Conservation (phyloP, 2,113 vertebrate species). For the Solea senegalensis region DNA sequence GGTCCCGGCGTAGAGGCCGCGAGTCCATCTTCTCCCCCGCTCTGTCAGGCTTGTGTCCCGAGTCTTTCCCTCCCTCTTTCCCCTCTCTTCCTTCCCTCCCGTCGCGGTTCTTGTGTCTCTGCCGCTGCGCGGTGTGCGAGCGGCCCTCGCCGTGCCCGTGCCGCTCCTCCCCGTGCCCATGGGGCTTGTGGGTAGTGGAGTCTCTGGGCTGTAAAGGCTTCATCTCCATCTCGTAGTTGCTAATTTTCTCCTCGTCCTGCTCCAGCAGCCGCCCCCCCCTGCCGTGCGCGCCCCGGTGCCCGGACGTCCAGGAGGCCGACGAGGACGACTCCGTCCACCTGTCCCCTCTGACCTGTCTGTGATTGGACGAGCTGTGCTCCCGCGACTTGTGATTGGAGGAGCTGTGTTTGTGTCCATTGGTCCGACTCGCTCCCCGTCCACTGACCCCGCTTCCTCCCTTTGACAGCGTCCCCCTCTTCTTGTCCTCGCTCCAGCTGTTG, state of each 20-base stretch:
- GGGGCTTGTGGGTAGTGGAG: slow-evolving; percentile 80
- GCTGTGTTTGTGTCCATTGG: slow-evolving; percentile 85
- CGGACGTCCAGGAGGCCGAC: slow-evolving; percentile 87
- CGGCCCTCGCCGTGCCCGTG: slow-evolving; percentile 71
- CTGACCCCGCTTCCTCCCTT: slow-evolving; percentile 74
- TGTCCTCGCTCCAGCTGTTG: slow-evolving; percentile 90
- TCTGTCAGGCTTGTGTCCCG: slow-evolving; percentile 85
- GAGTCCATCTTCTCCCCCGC: slow-evolving; percentile 87
- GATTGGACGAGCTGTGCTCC: slow-evolving; percentile 76
- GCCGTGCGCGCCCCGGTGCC: slow-evolving; percentile 81
- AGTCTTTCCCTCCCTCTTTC: slow-evolving; percentile 62
- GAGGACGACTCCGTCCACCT: slow-evolving; percentile 90
- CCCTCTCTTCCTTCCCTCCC: slow-evolving; percentile 58
- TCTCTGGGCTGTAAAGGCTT: slow-evolving; percentile 88
- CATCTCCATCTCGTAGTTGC: slow-evolving; percentile 98
- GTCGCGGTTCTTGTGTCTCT: slow-evolving; percentile 87
- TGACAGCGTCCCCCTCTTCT: slow-evolving; percentile 66
- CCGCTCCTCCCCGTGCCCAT: slow-evolving; percentile 76
- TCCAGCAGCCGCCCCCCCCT: slow-evolving; percentile 84
- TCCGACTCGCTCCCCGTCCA: slow-evolving; percentile 73
- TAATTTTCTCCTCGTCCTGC: slow-evolving; percentile 94
- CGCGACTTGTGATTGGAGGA: slow-evolving; percentile 88
- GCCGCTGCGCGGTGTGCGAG: slow-evolving; percentile 85
- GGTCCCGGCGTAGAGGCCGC: slow-evolving; percentile 90
- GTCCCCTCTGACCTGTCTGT: slow-evolving; percentile 80